These are phyloP conservation scores for Holothuria scabra DNA, from an alignment of 53 echinoderm and acorn worm species.

Conservation along the genomic window DNA sequence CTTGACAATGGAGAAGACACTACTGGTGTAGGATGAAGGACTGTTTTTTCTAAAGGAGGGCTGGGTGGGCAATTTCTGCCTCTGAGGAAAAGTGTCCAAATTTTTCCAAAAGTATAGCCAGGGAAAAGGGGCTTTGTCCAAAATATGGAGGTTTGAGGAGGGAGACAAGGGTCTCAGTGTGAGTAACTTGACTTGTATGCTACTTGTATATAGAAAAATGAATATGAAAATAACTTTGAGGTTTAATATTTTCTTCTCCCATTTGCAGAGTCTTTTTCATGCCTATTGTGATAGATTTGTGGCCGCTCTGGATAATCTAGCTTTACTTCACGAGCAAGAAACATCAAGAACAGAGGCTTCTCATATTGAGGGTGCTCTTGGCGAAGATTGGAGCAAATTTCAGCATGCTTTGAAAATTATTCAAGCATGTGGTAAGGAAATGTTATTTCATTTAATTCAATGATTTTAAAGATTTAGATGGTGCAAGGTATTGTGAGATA, in stretches of 20 bases:
- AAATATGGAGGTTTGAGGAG: too few relatives aligned
- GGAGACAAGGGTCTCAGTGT: too few relatives aligned
- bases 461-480: not conserved
- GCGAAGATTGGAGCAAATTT: constrained; percentile 96
- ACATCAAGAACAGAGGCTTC: constrained; percentile 52
- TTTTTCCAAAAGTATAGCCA: too few relatives aligned
- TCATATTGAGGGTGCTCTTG: constrained; percentile 70
- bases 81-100: too few relatives aligned
- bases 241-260: not conserved
- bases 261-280: constrained; percentile 70
- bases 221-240: too few relatives aligned
- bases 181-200: too few relatives aligned
- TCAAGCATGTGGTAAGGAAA: constrained; percentile 86
- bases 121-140: too few relatives aligned
- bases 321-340: constrained; percentile 73
- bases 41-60: too few relatives aligned
- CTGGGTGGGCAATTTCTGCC: too few relatives aligned
- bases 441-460: not conserved
- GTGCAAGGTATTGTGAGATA: not conserved
- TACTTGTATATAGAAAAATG: too few relatives aligned
- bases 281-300: constrained; percentile 87
- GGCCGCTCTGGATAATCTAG: constrained; percentile 62
- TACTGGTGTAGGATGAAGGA: too few relatives aligned
- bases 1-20: too few relatives aligned
- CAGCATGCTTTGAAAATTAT: constrained; percentile 95